Percentiles rank a stretch among this genome's conserved stretches.
Conservation (phyloP, 2,888 invertebrate genomes). For the Anorthoa munda region DNA sequence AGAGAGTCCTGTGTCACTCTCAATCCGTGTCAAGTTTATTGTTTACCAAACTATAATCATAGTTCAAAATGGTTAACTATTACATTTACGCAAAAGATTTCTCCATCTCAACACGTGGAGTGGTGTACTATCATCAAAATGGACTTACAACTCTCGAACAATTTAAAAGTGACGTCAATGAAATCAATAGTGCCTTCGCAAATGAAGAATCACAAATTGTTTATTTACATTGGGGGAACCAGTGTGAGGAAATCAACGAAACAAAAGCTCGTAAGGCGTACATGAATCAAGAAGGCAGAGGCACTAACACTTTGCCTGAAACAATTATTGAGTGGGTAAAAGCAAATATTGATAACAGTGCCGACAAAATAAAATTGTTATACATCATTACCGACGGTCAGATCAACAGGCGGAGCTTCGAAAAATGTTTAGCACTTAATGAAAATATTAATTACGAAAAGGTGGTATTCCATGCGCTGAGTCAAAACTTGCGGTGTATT, state of each 20-base stretch:
- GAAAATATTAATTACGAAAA: slow-evolving; percentile 38
- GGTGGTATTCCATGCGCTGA: slow-evolving; percentile 29
- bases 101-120: slow-evolving; percentile 17
- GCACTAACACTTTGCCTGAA: slow-evolving; percentile 23
- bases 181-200: slow-evolving; percentile 13
- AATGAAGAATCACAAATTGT: slow-evolving; percentile 22
- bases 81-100: slow-evolving; percentile 42
- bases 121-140: slow-evolving; percentile 12
- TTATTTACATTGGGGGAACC: slow-evolving; percentile 38
- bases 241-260: slow-evolving; percentile 22
- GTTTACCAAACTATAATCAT: background rate
- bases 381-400: slow-evolving; percentile 41
- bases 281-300: background rate
- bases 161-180: slow-evolving; percentile 22
- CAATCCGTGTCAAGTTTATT: background rate
- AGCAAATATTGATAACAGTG: background rate
- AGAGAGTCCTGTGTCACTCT: background rate
- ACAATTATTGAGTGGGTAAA: slow-evolving; percentile 36
- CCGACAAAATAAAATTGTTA: slow-evolving; percentile 38
- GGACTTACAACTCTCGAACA: slow-evolving; percentile 25
- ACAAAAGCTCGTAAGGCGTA: slow-evolving; percentile 4
- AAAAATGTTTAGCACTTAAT: slow-evolving; percentile 31
- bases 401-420: slow-evolving; percentile 1
- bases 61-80: slow-evolving; percentile 31
- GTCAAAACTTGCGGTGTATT: slow-evolving; percentile 17